Base-by-base conservation (phyloP, 92 coral and sea anemone genomes). In the Zoanthus solanderi region DNA sequence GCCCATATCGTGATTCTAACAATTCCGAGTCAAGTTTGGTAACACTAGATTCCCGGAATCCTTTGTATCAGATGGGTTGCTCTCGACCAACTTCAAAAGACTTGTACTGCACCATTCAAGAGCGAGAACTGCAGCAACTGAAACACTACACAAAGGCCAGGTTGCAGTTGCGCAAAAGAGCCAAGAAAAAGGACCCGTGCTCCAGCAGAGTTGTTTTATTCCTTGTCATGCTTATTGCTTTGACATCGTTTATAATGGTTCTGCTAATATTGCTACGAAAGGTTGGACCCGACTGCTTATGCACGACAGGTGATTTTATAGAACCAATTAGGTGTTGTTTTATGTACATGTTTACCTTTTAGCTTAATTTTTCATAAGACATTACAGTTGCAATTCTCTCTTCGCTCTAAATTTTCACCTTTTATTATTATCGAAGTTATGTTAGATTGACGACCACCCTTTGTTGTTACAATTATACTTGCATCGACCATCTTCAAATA, bases 171-270 rank as follows among this genome's bases (percentile, higher is more conserved):
- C 74, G 7, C 13, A 42, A 71, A 6, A 34, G 73, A 15, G 1
- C 58, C 28, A 12, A 56, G 32, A 18, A 17, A 9, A 66, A 50
- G 63, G 75, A 66, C 9, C 61, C 13, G 5, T 67, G 85, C n/a
- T 46, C 65, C 46, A 81, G 14, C 28, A 75, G 63, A 13, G 15
- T 81, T 4, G 44, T 81, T 2, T 47, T 32, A 10, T 81, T 30
- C 58, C 76, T 81, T 6, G 47, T 66, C 6, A 9, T 81, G 71
- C 44, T 67, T 23, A 42, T 81, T 0, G 60, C 85, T 65, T 30
- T 63, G 50, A 81, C 85, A 66, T 37, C 85, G 65, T 50, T 81
- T 9, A 67, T 81, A 17, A 28, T 81, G 85, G 85, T 81, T 50
- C 37, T 67, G 6, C 52, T 81, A 14, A 81, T 81, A 17, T 23